These are phyloP conservation scores for Rhinopomastus cyanomelas DNA, from an alignment of 2,113 vertebrate genomes.

Conservation along the genomic window DNA sequence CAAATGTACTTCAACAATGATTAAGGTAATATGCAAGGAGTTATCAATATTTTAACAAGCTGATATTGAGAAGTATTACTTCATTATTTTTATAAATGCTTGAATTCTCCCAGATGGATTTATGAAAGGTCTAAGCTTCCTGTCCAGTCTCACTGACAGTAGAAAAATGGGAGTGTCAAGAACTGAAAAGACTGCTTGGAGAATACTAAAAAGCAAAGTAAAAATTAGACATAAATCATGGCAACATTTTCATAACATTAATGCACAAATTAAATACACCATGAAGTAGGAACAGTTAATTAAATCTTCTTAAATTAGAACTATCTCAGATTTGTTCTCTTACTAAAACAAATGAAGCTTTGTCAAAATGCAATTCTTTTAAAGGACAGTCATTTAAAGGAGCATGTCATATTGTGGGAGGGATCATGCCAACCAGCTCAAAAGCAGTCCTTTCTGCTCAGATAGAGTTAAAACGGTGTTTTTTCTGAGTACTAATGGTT, in stretches of 20 bases:
- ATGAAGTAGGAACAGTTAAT: neutral
- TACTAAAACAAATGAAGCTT: neutral
- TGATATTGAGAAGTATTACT: neutral
- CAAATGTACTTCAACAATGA: neutral
- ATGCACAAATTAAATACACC: neutral
- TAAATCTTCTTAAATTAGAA: neutral
- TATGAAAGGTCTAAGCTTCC: neutral
- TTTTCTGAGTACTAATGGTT: neutral
- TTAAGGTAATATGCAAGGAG: neutral
- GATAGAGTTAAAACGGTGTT: neutral
- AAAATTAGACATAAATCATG: neutral
- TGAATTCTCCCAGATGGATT: neutral
- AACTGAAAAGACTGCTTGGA: neutral
- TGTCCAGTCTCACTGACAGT: neutral
- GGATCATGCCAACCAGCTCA: neutral
- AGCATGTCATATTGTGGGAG: neutral
- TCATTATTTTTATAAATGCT: neutral
- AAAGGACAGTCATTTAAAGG: neutral
- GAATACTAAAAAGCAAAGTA: neutral
- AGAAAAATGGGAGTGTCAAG: neutral
- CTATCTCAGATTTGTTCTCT: neutral
- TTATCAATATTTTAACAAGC: neutral
- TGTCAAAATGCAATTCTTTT: neutral
- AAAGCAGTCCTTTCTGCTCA: neutral
- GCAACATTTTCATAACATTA: neutral